A percentile compares a stretch with the other conserved stretches of the same genome.
phyloP scores from a whole-genome alignment of 2,797 vertebrate genomes.

The Acrocephalus scirpaceus region DNA sequence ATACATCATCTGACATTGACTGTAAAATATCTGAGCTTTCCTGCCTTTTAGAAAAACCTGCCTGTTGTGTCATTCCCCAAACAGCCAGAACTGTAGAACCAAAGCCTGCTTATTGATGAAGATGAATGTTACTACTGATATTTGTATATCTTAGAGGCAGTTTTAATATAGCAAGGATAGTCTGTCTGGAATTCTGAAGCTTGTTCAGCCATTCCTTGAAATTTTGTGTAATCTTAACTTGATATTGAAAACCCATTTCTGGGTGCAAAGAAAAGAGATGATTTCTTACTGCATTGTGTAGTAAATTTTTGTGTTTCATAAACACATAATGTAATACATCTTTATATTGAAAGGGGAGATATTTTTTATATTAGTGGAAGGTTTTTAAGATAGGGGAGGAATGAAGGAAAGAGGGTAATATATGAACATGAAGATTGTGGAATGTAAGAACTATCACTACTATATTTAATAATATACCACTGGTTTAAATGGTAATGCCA shows the following conservation, averaged over 20 bases:
- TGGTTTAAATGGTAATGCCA: not conserved
- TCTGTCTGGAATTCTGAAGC: not conserved
- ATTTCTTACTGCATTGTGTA: not conserved
- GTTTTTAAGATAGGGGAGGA: not conserved
- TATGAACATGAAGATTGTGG: not conserved
- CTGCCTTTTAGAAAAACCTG: not conserved
- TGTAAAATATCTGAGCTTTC: not conserved
- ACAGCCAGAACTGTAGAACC: not conserved
- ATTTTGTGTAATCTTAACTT: not conserved
- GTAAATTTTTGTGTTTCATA: not conserved
- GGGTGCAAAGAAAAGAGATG: not conserved
- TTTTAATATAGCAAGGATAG: not conserved
- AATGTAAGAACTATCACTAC: not conserved
- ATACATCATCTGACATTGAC: not conserved
- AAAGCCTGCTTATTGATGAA: not conserved
- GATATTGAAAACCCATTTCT: not conserved
- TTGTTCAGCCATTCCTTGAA: not conserved
- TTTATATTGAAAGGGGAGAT: not conserved
- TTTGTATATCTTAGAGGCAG: not conserved
- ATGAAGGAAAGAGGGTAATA: not conserved
- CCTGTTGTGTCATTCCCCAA: not conserved
- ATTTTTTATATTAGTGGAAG: not conserved
- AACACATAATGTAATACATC: not conserved
- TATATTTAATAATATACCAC: not conserved
- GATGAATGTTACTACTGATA: not conserved